phyloP scores from a whole-genome alignment of 2,888 invertebrate species.

The Mycalesis mineus region DNA sequence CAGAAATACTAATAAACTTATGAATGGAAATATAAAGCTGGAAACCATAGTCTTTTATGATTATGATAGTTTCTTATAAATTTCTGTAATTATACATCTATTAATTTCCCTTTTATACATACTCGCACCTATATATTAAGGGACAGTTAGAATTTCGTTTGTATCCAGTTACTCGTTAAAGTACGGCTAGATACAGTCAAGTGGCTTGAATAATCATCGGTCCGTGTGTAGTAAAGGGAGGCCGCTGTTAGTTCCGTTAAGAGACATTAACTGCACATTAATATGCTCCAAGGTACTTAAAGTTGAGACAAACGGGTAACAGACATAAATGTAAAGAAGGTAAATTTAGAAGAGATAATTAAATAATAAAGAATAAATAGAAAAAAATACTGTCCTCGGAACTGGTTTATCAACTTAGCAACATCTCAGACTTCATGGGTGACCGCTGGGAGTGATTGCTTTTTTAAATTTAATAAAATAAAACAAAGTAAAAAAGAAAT shows the following conservation, averaged over 20 bases:
- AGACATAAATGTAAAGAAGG: background rate
- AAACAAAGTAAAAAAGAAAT: no score
- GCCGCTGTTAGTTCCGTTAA: slow-evolving; percentile 57
- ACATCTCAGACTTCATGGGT: no score
- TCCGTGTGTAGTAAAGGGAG: slow-evolving; percentile 37
- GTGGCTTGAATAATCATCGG: slow-evolving; percentile 48
- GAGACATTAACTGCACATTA: slow-evolving; percentile 6
- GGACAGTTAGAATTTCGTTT: background rate
- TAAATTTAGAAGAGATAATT: no score
- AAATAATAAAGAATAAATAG: no score
- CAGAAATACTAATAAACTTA: no score
- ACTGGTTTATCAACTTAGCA: no score
- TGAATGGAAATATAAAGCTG: no score
- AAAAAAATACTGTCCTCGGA: no score
- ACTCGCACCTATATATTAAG: background rate
- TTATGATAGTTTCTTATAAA: no score
- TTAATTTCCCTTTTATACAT: background rate
- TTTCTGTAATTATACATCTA: background rate
- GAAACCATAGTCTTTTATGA: no score
- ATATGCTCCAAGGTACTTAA: background rate
- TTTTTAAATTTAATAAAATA: no score
- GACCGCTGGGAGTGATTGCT: no score
- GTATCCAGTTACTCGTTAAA: slow-evolving; percentile 4
- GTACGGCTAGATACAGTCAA: slow-evolving; percentile 30
- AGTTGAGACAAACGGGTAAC: background rate